phyloP scores from a whole-genome alignment of 2,888 invertebrate genomes.

The Dasysyrphus albostriatus region DNA sequence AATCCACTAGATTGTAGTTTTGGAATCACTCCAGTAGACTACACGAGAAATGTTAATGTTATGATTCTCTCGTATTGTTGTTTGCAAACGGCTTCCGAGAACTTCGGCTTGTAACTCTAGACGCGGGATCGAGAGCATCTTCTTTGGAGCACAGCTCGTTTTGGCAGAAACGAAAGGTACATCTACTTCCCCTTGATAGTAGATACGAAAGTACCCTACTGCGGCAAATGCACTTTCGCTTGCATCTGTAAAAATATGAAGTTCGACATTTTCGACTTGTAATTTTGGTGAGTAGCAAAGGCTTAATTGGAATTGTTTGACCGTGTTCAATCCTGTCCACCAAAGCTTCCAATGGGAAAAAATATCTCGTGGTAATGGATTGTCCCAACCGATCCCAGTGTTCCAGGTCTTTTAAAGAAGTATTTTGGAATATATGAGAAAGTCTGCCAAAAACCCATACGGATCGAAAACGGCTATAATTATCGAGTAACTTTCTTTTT shows the following conservation, averaged over 20 bases:
- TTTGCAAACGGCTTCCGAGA: slow-evolving; percentile 14
- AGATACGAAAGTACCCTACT: not conserved
- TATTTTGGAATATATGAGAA: slow-evolving; percentile 36
- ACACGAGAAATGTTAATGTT: not conserved
- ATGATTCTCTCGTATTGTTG: slow-evolving; percentile 1
- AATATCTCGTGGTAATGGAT: slow-evolving; percentile 37
- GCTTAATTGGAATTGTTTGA: not conserved
- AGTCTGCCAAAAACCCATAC: slow-evolving; percentile 74
- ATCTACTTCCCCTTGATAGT: not conserved
- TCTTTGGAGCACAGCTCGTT: slow-evolving; percentile 16
- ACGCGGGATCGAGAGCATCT: slow-evolving; percentile 7
- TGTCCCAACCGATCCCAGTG: slow-evolving; percentile 52
- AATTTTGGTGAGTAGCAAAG: slow-evolving; percentile 2
- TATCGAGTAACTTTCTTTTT: slow-evolving; percentile 61
- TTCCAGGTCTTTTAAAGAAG: slow-evolving; percentile 38
- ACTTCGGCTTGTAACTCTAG: slow-evolving; percentile 31
- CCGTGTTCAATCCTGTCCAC: not conserved
- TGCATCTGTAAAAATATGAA: slow-evolving; percentile 40
- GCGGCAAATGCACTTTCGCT: slow-evolving; percentile 42
- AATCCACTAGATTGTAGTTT: slow-evolving; percentile 1
- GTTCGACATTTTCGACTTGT: not conserved
- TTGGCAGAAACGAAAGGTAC: not conserved
- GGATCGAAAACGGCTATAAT: slow-evolving; percentile 78
- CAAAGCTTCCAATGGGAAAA: slow-evolving; percentile 30
- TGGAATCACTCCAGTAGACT: not conserved